phyloP scores from a whole-genome alignment of 2,113 vertebrate genomes.

The Coregonus clupeaformis region DNA sequence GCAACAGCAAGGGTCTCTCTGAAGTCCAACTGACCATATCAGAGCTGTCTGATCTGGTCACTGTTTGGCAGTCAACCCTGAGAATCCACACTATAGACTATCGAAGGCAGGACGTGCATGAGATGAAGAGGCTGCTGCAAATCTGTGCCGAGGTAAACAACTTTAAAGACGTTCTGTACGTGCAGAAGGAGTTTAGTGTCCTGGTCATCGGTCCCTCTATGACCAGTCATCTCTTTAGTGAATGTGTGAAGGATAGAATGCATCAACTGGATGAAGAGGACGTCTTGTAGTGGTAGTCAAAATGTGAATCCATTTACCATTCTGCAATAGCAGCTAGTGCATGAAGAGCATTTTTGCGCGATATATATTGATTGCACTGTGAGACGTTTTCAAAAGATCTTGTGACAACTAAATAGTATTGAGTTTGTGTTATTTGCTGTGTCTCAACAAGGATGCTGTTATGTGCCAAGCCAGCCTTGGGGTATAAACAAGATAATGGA shows the following conservation, averaged over 20 bases:
- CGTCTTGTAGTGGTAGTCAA: no score
- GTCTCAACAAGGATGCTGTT: no score
- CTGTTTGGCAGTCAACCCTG: accelerated
- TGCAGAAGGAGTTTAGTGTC: slow-evolving; percentile 5
- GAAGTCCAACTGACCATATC: background rate
- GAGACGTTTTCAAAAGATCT: no score
- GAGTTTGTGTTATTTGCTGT: no score
- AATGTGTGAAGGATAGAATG: background rate
- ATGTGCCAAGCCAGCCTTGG: no score
- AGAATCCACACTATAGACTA: slow-evolving; percentile 33
- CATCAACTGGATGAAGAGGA: no score
- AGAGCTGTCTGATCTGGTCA: slow-evolving; percentile 10
- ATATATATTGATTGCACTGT: no score
- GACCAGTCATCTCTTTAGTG: slow-evolving; percentile 1
- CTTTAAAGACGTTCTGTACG: background rate
- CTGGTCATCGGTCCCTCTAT: slow-evolving; percentile 21
- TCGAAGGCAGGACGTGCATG: accelerated
- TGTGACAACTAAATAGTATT: no score
- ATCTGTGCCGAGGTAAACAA: background rate
- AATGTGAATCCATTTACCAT: no score
- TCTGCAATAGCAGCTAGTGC: no score
- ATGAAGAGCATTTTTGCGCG: no score
- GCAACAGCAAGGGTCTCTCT: background rate
- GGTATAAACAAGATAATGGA: no score
- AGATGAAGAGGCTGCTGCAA: background rate